Percentiles rank a stretch among this genome's conserved stretches.
Conservation (phyloP, 2,797 vertebrate species). For the Syngnathus rostellatus region DNA sequence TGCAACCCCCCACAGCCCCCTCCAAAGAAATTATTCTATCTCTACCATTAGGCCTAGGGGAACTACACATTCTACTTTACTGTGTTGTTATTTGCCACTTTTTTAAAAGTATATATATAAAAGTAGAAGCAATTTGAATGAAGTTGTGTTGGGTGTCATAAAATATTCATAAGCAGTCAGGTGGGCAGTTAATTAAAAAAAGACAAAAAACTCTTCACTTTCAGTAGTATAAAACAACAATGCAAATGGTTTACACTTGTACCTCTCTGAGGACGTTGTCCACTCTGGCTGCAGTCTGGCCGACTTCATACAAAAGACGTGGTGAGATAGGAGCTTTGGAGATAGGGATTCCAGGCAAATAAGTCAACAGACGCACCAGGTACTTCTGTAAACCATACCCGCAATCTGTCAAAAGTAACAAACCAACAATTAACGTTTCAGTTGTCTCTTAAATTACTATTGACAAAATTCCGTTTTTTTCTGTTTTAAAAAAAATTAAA, state of each 20-base stretch:
- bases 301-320: slow-evolving; percentile 72
- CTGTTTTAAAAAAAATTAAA: too few species aligned
- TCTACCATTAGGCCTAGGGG: too few species aligned
- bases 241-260: not conserved
- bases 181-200: not conserved
- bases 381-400: slow-evolving; percentile 64
- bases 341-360: slow-evolving; percentile 75
- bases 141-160: not conserved
- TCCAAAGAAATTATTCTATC: too few species aligned
- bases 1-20: too few species aligned
- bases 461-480: too few species aligned
- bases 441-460: not conserved
- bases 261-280: slow-evolving; percentile 74
- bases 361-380: slow-evolving; percentile 82
- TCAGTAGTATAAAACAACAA: too few species aligned
- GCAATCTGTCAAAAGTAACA: slow-evolving; percentile 59
- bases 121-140: too few species aligned
- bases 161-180: not conserved
- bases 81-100: too few species aligned
- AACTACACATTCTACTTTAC: too few species aligned
- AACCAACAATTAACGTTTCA: slow-evolving; percentile 1
- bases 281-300: slow-evolving; percentile 75
- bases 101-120: too few species aligned
- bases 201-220: too few species aligned
- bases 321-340: slow-evolving; percentile 63